Percentiles rank a stretch among this genome's conserved stretches.
Evolutionary conservation across 2,797 vertebrate genomes (phyloP).

Genomic region (Gambusia yucatana): DNA sequence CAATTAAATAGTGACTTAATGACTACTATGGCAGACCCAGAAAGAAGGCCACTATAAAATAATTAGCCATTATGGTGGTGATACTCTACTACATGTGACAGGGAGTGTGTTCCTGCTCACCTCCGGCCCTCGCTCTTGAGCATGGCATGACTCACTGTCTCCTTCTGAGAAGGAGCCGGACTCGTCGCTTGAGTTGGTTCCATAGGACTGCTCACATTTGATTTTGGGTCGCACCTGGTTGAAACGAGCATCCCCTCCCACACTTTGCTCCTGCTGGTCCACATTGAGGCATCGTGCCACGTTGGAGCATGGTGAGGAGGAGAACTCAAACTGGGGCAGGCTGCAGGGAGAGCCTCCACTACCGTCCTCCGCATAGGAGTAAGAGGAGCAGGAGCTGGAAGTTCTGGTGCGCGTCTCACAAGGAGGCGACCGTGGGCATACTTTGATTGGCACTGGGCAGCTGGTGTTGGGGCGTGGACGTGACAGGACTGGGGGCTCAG

Average conservation of each 20-base stretch:
- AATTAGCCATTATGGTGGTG: slow-evolving; percentile 46
- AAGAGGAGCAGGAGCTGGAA: slow-evolving; percentile 98
- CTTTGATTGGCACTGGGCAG: slow-evolving; percentile 99
- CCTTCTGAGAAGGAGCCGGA: slow-evolving; percentile 99
- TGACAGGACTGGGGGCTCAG: slow-evolving; percentile 87
- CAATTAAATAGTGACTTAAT: slow-evolving; percentile 34
- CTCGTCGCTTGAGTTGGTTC: slow-evolving; percentile 99
- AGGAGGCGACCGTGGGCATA: slow-evolving; percentile 95
- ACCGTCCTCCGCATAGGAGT: slow-evolving; percentile 96
- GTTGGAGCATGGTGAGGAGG: slow-evolving; percentile 96
- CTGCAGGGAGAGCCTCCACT: slow-evolving; percentile 97
- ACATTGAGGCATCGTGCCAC: slow-evolving; percentile 89
- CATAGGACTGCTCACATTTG: slow-evolving; percentile 99
- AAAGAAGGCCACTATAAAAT: slow-evolving; percentile 40
- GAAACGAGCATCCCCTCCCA: slow-evolving; percentile 89
- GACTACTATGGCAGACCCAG: slow-evolving; percentile 59
- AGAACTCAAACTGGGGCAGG: slow-evolving; percentile 97
- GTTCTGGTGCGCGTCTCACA: slow-evolving; percentile 96
- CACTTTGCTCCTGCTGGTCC: slow-evolving; percentile 90
- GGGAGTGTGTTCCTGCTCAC: slow-evolving; percentile 81
- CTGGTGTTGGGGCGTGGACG: slow-evolving; percentile 95
- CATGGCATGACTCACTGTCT: slow-evolving; percentile 97
- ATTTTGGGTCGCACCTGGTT: slow-evolving; percentile 92
- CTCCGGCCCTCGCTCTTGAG: slow-evolving; percentile 94
- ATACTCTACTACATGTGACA: slow-evolving; percentile 37